These are phyloP conservation scores for Chrysolina oricalcia DNA, from an alignment of 2,888 invertebrate genomes.

Conservation along the genomic window DNA sequence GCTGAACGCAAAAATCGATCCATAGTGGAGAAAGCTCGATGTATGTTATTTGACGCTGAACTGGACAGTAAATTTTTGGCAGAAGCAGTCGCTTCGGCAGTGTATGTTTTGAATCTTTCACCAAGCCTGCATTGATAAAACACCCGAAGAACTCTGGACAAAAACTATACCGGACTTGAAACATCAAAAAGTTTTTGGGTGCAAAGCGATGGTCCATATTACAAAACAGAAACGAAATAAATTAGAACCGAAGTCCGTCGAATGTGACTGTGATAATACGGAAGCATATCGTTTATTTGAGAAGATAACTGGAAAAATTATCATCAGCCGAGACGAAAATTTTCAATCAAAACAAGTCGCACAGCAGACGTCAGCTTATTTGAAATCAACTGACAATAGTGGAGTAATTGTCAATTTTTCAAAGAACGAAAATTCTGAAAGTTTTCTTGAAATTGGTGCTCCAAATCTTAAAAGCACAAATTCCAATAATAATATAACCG, in stretches of 20 bases:
- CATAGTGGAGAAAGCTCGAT: slow-evolving; percentile 57
- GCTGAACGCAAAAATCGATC: slow-evolving; percentile 51
- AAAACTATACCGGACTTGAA: slow-evolving; percentile 58
- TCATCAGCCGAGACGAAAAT: background rate
- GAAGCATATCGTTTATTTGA: slow-evolving; percentile 43
- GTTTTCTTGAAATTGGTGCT: background rate
- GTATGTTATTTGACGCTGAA: slow-evolving; percentile 57
- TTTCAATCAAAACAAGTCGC: background rate
- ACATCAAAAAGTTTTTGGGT: slow-evolving; percentile 58
- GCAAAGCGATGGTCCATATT: slow-evolving; percentile 59
- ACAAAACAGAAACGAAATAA: slow-evolving; percentile 62
- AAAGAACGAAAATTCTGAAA: background rate
- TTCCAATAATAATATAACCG: too few relatives aligned
- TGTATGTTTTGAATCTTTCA: slow-evolving; percentile 55
- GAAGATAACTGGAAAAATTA: background rate
- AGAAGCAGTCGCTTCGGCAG: slow-evolving; percentile 57
- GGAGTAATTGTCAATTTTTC: background rate
- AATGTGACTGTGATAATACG: slow-evolving; percentile 34
- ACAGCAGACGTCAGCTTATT: background rate
- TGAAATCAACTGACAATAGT: background rate
- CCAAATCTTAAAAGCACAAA: too few relatives aligned
- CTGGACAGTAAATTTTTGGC: slow-evolving; percentile 57
- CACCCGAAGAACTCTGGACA: slow-evolving; percentile 63
- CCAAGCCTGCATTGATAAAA: slow-evolving; percentile 49
- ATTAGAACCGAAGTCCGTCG: slow-evolving; percentile 58